Conservation (phyloP, 2,113 vertebrate genomes). For the Aegotheles bennettii region DNA sequence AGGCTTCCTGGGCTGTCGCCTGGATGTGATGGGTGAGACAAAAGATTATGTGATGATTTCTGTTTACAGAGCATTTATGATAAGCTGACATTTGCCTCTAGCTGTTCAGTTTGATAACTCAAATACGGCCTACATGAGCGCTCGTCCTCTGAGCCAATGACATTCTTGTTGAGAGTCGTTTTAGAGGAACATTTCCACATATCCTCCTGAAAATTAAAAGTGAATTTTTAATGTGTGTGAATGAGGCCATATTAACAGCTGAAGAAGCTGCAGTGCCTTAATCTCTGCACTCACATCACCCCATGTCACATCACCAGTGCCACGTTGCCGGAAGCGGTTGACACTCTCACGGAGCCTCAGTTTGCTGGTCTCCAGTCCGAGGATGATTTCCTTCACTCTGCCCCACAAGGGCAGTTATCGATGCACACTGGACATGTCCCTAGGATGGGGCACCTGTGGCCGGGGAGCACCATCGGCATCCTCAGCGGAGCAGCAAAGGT, state of each 20-base stretch:
- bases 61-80: conserved; percentile 46
- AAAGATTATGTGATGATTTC: conserved; percentile 21
- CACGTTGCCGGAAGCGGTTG: fast-evolving
- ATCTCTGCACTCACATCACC: neutral
- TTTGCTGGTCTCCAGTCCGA: fast-evolving
- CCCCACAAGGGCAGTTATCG: neutral
- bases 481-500: neutral
- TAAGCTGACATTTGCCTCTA: conserved; percentile 44
- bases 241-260: neutral
- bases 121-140: neutral
- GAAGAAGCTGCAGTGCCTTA: neutral
- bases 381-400: neutral
- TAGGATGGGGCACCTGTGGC: fast-evolving
- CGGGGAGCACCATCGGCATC: fast-evolving
- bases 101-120: conserved; percentile 33
- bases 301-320: fast-evolving
- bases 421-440: fast-evolving
- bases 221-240: neutral
- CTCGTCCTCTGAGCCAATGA: neutral
- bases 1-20: conserved; percentile 37
- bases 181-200: neutral
- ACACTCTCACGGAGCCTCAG: fast-evolving
- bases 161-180: fast-evolving
- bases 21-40: conserved; percentile 30
- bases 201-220: neutral